These are phyloP conservation scores for Oxycera nigricornis DNA, from an alignment of 2,888 invertebrate species.

Conservation along the genomic window DNA sequence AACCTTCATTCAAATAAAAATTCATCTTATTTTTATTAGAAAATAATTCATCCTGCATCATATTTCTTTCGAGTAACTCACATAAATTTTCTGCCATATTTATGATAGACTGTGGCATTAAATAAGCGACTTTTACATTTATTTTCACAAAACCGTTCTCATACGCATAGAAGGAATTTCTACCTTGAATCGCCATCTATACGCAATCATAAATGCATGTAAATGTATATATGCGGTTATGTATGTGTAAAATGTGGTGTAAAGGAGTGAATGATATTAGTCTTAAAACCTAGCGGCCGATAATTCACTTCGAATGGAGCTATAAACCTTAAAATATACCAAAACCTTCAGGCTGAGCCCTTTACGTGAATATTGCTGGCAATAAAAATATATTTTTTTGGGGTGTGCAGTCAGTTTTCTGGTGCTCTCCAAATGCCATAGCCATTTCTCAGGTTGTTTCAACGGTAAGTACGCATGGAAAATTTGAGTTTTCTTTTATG, in stretches of 20 bases:
- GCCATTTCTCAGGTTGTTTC: too few species aligned
- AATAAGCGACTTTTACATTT: slow-evolving; percentile 16
- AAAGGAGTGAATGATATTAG: slow-evolving; percentile 40
- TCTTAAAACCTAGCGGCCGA: slow-evolving; percentile 31
- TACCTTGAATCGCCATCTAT: background rate
- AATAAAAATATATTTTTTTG: slow-evolving; percentile 36
- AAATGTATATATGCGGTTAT: slow-evolving; percentile 33
- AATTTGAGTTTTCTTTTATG: too few species aligned
- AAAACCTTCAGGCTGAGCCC: slow-evolving; percentile 32
- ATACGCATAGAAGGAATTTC: background rate
- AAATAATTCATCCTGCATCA: slow-evolving; percentile 17
- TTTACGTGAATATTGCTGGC: slow-evolving; percentile 10
- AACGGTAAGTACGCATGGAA: too few species aligned
- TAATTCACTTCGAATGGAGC: slow-evolving; percentile 37
- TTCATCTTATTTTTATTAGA: slow-evolving; percentile 28
- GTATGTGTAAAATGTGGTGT: slow-evolving; percentile 21
- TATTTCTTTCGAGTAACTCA: background rate
- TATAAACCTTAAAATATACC: slow-evolving; percentile 39
- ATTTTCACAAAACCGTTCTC: background rate
- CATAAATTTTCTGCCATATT: slow-evolving; percentile 27
- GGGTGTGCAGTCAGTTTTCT: too few species aligned
- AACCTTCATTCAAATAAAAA: too few species aligned
- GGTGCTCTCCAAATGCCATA: background rate
- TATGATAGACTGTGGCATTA: slow-evolving; percentile 15
- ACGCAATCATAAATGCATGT: background rate